Evolutionary conservation across 35 echinoderm and acorn worm species (phyloP), one percentile per base, ranked within the genome.

Genomic region (Nesometra sesokonis): DNA sequence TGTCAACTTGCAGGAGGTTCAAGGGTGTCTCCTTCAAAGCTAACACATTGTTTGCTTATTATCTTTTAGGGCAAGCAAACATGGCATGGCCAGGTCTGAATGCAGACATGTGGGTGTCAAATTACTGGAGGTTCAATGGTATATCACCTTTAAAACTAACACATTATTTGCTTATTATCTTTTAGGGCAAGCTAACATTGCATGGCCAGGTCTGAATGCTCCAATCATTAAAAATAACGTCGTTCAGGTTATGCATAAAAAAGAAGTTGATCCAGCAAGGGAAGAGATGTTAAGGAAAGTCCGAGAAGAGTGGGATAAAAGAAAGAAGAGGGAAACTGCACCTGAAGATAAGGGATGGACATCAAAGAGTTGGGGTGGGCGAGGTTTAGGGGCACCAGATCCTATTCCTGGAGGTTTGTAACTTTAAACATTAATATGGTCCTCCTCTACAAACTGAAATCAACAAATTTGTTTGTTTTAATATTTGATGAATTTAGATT

Each of bases 301-400:
- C 0, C 81, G 92, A 80, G 82, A 87, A 21, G 86, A 88, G n/a
- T 91, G 91, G 90, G 96, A 94, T 77, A 99, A 94, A 83, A 92
- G 88, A 82, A 87, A 82, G 82, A 89, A 87, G 67, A 88, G 92
- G 29, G 78, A 43, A 36, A 87, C 94, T 88, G 82, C 96, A 23
- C 80, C 84, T 0, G 96, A 99, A 80, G 89, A 99, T 43, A 91
- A 87, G 80, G 96, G 96, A 15, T 99, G 96, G 96, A 99, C 96
- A 17, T 94, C 96, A 47, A 90, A 84, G 79, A 94, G 96, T 34
- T 99, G 90, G 89, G 96, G 96, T 78, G 96, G 96, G 47, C 80
- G 96, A 52, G 36, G 76, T 13, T 32, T 94, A 32, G 96, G 96
- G 30, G 90, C 96, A 32, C 96, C 96, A 27, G 96, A 99, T 81